These are phyloP conservation scores for Lysandra coridon DNA, from an alignment of 2,888 invertebrate genomes.

Conservation along the genomic window DNA sequence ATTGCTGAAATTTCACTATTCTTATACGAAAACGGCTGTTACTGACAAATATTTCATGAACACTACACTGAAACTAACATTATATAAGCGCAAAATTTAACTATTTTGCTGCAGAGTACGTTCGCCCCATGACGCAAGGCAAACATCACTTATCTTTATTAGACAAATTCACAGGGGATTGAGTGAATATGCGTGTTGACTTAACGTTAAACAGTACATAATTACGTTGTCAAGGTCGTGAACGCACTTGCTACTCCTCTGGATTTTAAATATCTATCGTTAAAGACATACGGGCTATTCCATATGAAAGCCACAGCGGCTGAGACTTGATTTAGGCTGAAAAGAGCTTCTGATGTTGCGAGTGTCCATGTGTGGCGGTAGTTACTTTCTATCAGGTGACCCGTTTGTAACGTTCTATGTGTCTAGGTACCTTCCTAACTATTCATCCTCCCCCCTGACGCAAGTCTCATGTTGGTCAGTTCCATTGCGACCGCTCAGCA, in stretches of 20 bases:
- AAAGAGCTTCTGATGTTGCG: too few relatives aligned
- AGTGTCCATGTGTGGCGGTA: too few relatives aligned
- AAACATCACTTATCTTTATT: constrained; percentile 54
- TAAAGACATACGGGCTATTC: neutral
- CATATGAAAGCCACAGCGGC: neutral
- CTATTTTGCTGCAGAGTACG: neutral
- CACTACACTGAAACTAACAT: neutral
- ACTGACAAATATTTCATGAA: neutral
- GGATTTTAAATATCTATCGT: neutral
- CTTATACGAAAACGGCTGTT: neutral
- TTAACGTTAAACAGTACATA: neutral
- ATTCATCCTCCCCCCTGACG: too few relatives aligned
- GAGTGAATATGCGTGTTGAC: constrained; percentile 2
- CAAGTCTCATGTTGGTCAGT: too few relatives aligned
- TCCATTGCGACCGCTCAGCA: too few relatives aligned
- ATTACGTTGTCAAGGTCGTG: neutral
- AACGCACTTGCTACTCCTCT: neutral
- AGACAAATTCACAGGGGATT: constrained; percentile 48
- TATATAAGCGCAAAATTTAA: neutral
- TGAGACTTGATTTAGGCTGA: neutral
- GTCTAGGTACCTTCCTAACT: too few relatives aligned
- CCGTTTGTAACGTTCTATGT: too few relatives aligned
- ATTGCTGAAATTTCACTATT: neutral
- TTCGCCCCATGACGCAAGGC: constrained; percentile 32
- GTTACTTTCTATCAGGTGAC: too few relatives aligned